Base-by-base conservation (phyloP, 2,797 vertebrate genomes). In the Anomalospiza imberbis region DNA sequence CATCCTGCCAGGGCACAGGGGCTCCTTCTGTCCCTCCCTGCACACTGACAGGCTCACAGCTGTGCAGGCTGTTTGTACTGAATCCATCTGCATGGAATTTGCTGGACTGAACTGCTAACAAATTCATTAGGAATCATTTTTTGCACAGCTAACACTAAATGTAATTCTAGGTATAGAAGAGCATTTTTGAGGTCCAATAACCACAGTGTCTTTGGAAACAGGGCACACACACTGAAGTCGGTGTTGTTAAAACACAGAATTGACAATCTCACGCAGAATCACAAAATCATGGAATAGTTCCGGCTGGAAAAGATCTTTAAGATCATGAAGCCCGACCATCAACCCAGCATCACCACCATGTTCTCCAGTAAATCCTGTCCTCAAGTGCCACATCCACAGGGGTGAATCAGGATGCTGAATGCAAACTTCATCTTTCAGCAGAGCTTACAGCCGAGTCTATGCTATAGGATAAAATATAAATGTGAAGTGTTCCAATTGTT, bases 391-490 rank as follows among this genome's bases (percentile, higher is more conserved):
- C 55, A 77, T 34, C 73, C 48, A 48, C 25, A 21, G 63, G 45
- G 45, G 9, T 60, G 32, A 28, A 48, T 60, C 65, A 53, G 65
- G 19, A 26, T 20, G 28, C 26, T 47, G 62, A 72, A 66, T 7
- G 6, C 38, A 63, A 85, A n/a, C 25, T 62, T 40, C 38, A 42
- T 53, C 10, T 60, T 75, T 36, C 79, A 44, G 26, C 8, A 44
- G 50, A 48, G 62, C 8, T 53, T 80, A 34, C 51, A 65, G 22
- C 16, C 0, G 0, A 50, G 24, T 22, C 60, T 50, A 0, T 34
- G 31, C 12, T 31, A 6, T 6, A 42, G 55, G 54, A 48, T 28
- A n/a, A 79, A 67, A 67, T 40, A 38, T 9, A 26, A 85, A 36
- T 48, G 10, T 19, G 48, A 55, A 67, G 29, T 13, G 13, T 34